phyloP scores from a whole-genome alignment of 2,797 vertebrate genomes.

The Phrynocephalus forsythii region DNA sequence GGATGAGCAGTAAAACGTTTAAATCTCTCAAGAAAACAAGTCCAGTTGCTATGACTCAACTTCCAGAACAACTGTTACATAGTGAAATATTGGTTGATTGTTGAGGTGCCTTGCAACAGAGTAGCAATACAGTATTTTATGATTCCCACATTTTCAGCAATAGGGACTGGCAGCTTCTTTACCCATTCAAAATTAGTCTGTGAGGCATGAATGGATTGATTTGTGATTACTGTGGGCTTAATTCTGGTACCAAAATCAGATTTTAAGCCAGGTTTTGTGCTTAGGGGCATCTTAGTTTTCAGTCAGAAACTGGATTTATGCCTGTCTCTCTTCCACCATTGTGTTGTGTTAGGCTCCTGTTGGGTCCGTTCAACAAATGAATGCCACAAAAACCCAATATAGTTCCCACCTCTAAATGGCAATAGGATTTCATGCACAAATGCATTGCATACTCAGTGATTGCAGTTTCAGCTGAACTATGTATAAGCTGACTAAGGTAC shows the following conservation, averaged over 20 bases:
- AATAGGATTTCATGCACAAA: rapidly evolving
- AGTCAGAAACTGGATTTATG: not conserved
- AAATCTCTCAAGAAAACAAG: too few relatives aligned
- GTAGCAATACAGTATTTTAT: not conserved
- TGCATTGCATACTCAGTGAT: conserved; percentile 35
- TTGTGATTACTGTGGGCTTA: not conserved
- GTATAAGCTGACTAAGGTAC: not conserved
- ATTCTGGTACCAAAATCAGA: not conserved
- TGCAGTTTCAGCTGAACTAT: conserved; percentile 40
- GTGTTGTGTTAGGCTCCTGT: not conserved
- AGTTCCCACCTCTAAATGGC: not conserved
- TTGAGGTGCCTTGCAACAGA: not conserved
- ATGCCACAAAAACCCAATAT: not conserved
- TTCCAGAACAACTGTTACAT: not conserved
- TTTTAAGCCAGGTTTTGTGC: not conserved
- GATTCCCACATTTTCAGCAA: not conserved
- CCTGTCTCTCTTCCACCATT: not conserved
- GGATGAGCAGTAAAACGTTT: too few relatives aligned
- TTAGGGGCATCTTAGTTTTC: not conserved
- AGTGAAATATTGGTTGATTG: not conserved
- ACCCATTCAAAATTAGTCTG: not conserved
- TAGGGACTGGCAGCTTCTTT: not conserved
- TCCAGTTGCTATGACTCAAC: too few relatives aligned
- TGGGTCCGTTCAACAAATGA: conserved; percentile 33
- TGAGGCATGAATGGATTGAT: not conserved